Evolutionary conservation across 2,888 invertebrate genomes (phyloP).

Genomic region (Lumbricus terrestris): DNA sequence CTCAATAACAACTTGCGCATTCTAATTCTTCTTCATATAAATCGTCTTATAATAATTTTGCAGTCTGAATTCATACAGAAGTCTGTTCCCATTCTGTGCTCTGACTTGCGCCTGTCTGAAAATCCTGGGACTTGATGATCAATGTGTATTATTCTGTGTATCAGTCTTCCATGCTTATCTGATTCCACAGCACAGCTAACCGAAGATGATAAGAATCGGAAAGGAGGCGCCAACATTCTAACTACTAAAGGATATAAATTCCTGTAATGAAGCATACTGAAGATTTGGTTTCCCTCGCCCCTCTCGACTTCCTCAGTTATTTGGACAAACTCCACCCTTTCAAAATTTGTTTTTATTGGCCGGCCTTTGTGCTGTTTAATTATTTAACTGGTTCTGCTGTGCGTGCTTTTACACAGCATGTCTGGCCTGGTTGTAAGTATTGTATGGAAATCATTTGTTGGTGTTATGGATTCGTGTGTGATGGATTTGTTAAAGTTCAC

Average conservation of each 20-base stretch:
- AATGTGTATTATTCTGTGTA: neutral
- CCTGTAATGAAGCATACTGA: neutral
- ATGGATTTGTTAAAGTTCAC: neutral
- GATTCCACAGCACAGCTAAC: neutral
- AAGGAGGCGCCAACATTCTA: neutral
- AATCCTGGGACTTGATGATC: neutral
- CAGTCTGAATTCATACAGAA: neutral
- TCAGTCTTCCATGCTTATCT: neutral
- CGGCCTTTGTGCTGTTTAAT: neutral
- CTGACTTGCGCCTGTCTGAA: neutral
- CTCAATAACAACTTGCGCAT: too few relatives aligned
- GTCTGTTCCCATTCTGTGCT: neutral
- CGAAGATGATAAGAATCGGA: neutral
- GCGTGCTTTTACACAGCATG: too few relatives aligned
- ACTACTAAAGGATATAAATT: neutral
- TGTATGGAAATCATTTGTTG: neutral
- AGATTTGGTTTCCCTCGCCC: neutral
- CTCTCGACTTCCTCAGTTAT: neutral
- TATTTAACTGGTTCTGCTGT: too few relatives aligned
- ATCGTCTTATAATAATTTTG: too few relatives aligned
- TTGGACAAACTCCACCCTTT: neutral
- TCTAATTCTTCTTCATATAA: too few relatives aligned
- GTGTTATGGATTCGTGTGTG: neutral
- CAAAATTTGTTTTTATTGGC: neutral
- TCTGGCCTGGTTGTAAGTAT: neutral